These are phyloP conservation scores for Falco concolor DNA, from an alignment of 2,797 vertebrate genomes.

Conservation along the genomic window DNA sequence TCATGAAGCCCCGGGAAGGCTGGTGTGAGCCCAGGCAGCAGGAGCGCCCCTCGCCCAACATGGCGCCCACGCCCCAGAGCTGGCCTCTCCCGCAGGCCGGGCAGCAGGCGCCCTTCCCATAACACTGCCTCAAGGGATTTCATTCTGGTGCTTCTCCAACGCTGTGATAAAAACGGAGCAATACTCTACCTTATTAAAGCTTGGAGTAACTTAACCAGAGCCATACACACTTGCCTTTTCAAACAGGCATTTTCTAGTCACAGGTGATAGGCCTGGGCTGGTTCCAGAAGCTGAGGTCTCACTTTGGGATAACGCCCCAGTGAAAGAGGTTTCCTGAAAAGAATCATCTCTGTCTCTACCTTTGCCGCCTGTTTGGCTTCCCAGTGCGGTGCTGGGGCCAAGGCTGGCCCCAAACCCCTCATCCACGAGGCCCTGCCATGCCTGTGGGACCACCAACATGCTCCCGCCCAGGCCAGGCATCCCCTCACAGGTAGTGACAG, in stretches of 20 bases:
- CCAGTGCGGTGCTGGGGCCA: fast-evolving
- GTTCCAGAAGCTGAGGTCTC: neutral
- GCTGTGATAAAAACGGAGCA: neutral
- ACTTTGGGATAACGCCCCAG: neutral
- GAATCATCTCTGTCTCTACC: neutral
- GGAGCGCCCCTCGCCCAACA: neutral
- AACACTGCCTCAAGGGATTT: neutral
- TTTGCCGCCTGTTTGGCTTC: neutral
- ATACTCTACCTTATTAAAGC: neutral
- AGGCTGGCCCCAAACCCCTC: neutral
- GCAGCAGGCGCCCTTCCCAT: neutral
- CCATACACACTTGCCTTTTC: neutral
- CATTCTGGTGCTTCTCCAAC: neutral
- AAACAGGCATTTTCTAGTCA: neutral
- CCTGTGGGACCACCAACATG: fast-evolving
- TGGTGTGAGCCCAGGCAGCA: constrained; percentile 23
- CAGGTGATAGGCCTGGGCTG: neutral
- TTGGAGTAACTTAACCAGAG: neutral
- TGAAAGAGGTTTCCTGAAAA: neutral
- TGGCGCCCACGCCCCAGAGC: neutral
- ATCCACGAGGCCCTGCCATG: fast-evolving
- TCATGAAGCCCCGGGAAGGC: constrained; percentile 60
- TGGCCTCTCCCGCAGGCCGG: neutral
- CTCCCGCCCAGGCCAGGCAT: neutral
- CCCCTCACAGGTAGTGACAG: neutral